phyloP scores from a whole-genome alignment of 1,140 invertebrate genomes.

The Heliconius congener region DNA sequence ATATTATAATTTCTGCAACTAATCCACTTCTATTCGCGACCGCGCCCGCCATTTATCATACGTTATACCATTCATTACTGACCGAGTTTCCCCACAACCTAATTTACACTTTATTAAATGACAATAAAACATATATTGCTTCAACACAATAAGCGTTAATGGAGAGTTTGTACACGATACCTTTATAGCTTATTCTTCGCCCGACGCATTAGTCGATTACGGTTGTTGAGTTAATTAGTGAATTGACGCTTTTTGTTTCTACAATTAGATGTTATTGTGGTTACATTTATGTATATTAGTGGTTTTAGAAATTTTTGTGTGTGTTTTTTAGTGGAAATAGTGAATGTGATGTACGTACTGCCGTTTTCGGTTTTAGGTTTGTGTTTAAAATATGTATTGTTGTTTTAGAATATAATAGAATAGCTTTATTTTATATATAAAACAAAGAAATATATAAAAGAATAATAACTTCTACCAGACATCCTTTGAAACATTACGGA shows the following conservation, averaged over 20 bases:
- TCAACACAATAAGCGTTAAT: conserved; percentile 49
- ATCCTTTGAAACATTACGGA: no score
- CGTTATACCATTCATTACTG: conserved; percentile 57
- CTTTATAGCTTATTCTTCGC: conserved; percentile 47
- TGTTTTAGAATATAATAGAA: no score
- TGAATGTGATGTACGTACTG: background rate
- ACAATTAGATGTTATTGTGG: background rate
- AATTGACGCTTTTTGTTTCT: conserved; percentile 26
- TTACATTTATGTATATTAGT: background rate
- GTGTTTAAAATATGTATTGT: no score
- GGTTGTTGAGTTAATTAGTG: conserved; percentile 46
- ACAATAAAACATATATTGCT: conserved; percentile 53
- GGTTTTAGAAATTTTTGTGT: background rate
- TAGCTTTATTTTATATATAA: no score
- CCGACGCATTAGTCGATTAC: conserved; percentile 60
- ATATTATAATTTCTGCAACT: conserved; percentile 41
- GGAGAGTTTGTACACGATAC: conserved; percentile 41
- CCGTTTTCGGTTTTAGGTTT: background rate
- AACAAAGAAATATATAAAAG: no score
- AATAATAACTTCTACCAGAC: no score
- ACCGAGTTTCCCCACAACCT: conserved; percentile 37
- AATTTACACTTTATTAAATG: conserved; percentile 58
- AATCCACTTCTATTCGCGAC: conserved; percentile 65
- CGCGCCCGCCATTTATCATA: conserved; percentile 69
- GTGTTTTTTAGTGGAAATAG: background rate